Evolutionary conservation across 2,888 invertebrate species (phyloP).

Genomic region (Parapristionchus giblindavisi): DNA sequence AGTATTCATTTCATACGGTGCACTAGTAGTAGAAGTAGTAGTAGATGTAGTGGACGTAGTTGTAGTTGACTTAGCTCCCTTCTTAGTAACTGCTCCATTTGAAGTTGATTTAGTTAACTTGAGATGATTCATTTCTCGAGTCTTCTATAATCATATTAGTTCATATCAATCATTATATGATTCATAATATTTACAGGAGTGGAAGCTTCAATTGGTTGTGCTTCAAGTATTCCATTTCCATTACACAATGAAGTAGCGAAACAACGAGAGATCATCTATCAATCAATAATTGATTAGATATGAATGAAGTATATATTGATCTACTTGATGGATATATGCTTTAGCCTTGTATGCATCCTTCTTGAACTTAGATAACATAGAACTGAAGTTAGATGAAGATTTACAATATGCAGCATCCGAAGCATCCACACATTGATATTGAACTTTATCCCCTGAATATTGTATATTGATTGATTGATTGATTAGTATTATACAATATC

Average conservation of each 20-base stretch:
- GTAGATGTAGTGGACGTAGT: not conserved
- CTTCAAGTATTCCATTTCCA: slow-evolving; percentile 59
- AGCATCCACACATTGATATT: slow-evolving; percentile 64
- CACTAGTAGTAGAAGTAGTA: not conserved
- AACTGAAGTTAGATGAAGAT: slow-evolving; percentile 62
- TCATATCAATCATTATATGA: not conserved
- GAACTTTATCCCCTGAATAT: slow-evolving; percentile 61
- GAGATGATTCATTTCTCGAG: slow-evolving; percentile 28
- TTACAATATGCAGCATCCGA: slow-evolving; percentile 55
- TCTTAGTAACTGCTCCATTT: not conserved
- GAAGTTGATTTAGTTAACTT: slow-evolving; percentile 15
- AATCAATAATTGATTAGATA: slow-evolving; percentile 12
- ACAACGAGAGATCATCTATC: slow-evolving; percentile 67
- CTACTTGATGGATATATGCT: slow-evolving; percentile 67
- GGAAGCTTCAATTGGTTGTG: slow-evolving; percentile 54
- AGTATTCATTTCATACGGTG: not conserved
- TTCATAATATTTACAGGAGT: slow-evolving; percentile 53
- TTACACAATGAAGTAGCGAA: slow-evolving; percentile 67
- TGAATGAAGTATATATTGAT: not conserved
- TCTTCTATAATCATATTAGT: not conserved
- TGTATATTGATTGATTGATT: not conserved
- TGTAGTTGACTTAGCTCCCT: not conserved
- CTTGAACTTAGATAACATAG: slow-evolving; percentile 62
- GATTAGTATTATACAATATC: not conserved
- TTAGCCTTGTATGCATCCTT: slow-evolving; percentile 68